phyloP scores from a whole-genome alignment of 2,888 invertebrate species.

The Agrochola macilenta region DNA sequence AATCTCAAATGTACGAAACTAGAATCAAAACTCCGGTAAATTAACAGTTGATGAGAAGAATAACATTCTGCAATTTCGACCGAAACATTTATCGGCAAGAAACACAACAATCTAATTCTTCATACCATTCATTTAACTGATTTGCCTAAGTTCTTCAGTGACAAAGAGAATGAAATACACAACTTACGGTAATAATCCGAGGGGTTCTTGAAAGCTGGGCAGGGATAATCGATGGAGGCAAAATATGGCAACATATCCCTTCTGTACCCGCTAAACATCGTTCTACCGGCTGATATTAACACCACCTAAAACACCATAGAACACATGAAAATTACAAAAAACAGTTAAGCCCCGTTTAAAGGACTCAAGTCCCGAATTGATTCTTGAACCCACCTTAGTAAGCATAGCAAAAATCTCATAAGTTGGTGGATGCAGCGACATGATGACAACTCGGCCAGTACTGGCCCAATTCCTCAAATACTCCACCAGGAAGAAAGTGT shows the following conservation, averaged over 20 bases:
- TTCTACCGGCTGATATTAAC: conserved; percentile 96
- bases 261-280: conserved; percentile 97
- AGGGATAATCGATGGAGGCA: conserved; percentile 96
- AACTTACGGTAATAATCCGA: conserved; percentile 98
- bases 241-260: conserved; percentile 98
- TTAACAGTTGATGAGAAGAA: no score
- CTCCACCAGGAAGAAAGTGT: conserved; percentile 98
- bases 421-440: conserved; percentile 98
- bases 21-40: no score
- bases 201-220: conserved; percentile 98
- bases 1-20: no score
- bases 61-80: no score
- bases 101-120: no score
- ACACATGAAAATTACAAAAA: background rate
- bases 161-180: no score
- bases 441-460: conserved; percentile 95
- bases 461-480: conserved; percentile 98
- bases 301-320: conserved; percentile 88
- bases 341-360: background rate
- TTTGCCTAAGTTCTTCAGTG: no score
- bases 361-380: background rate
- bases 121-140: no score
- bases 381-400: conserved; percentile 89
- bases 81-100: no score
- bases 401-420: conserved; percentile 99